Evolutionary conservation across 2,113 vertebrate species (phyloP).

Genomic region (Syngnathus typhle): DNA sequence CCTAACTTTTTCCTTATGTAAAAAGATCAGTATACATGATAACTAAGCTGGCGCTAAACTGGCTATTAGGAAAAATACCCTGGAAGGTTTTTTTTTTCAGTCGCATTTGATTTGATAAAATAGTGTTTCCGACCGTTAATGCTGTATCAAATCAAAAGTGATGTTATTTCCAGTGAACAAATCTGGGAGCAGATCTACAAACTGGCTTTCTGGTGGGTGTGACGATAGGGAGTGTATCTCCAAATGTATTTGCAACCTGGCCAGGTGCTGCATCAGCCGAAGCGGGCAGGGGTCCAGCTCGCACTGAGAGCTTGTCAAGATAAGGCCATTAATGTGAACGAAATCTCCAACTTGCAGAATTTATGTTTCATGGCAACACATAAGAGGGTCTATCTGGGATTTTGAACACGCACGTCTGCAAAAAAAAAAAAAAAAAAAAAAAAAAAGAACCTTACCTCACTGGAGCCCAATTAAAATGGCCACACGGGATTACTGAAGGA

Average conservation of each 20-base stretch:
- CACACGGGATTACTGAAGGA: constrained; percentile 37
- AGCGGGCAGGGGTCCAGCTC: constrained; percentile 1
- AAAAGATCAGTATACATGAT: not conserved
- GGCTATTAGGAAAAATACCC: not conserved
- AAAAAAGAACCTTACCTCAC: constrained; percentile 29
- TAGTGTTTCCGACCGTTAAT: not conserved
- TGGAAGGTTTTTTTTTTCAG: not conserved
- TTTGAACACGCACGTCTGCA: constrained; percentile 13
- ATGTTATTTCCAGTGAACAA: not conserved
- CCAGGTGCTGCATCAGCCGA: constrained; percentile 17
- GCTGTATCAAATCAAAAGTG: constrained; percentile 1
- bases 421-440: constrained; percentile 13
- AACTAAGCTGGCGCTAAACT: not conserved
- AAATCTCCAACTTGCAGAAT: constrained; percentile 12
- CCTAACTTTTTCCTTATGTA: not conserved
- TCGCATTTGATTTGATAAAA: not conserved
- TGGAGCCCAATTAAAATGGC: constrained; percentile 58
- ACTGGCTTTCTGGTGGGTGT: not conserved
- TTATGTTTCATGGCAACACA: constrained; percentile 14
- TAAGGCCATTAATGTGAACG: constrained; percentile 16
- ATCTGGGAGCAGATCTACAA: not conserved
- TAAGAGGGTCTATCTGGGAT: constrained; percentile 21
- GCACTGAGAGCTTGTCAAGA: constrained; percentile 13
- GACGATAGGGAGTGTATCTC: not conserved
- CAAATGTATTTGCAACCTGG: constrained; percentile 7